Evolutionary conservation across 2,113 vertebrate genomes (phyloP), one percentile per base, ranked within the genome.

Genomic region (Hemicordylus capensis): DNA sequence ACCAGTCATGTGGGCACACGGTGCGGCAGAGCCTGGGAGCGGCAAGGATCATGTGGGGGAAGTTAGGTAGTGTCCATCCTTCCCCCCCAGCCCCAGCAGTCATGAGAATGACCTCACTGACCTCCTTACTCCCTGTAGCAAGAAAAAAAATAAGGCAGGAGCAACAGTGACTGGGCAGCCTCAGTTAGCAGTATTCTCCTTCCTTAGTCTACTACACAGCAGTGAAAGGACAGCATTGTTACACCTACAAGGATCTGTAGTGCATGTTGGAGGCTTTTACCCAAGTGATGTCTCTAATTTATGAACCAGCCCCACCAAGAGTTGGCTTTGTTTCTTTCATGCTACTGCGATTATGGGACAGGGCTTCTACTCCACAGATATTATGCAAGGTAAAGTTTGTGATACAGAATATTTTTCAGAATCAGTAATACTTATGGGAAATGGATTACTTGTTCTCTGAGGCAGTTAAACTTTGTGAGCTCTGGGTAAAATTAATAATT

Each of bases 371-470:
- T 34, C 11, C 31, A 26, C 70, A 37, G 56, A 48, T 48, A 74
- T 39, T 77, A 8, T 5, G 31, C 3, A 48, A 75, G 81, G 2
- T 3, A 81, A 12, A 81, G 26, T n/a, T 69, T 77, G 22, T 70
- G 46, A 34, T 0, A n/a, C 51, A 81, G 31, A 85, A 22, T 78
- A 88, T 89, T 84, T 28, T 34, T 2, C 69, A 77, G 5, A 73
- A 56, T 83, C 76, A 58, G 80, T 54, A 56, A 66, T 76, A 63
- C 51, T 76, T 87, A 59, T 24, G 76, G 34, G n/a, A 70, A 54
- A 66, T 83, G 14, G 66, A 70, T 66, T 86, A 44, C 37, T 82
- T 3, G 37, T 37, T 10, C 51, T 66, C 80, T 26, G 1, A 70
- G 79, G 12, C 15, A 34, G 28, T 54, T 76, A 79, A 85, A 83